Base-by-base conservation (phyloP, 2,113 vertebrate genomes). In the Anguilla rostrata region DNA sequence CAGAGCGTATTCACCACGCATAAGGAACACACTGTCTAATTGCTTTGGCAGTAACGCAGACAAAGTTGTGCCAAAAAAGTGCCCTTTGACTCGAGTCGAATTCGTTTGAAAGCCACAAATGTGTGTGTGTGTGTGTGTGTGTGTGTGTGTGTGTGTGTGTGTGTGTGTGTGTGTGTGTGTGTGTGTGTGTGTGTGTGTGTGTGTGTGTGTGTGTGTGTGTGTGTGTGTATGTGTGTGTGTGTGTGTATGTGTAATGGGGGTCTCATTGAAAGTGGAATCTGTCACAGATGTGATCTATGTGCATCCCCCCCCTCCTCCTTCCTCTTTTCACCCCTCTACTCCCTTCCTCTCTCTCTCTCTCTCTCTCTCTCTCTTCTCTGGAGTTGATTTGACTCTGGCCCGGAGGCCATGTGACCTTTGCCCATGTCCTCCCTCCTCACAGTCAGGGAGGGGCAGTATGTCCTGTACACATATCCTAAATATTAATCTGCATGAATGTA, bases 51-150 rank as follows among this genome's bases (percentile, higher is more conserved):
- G 39, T 20, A 34, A 46, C 7, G 11, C 81, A 9, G n/a, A 75
- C 9, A 5, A 75, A 34, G 66, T 6, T 26, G 14, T 82, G 81
- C 15, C 40, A 53, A n/a, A n/a, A 82, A 82, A 49, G 41, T 41
- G 46, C 40, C n/a, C 41, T 53, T 26, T 29, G 43, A 26, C 43
- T 29, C 5, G 46, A 53, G 81, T 34, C 16, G 26, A 53, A 82
- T 29, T 82, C 9, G 71, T 83, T 80, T 82, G n/a, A n/a, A 39
- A 34, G 39, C 29, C 56, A 41, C 41, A 34, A 53, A n/a, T 15
- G 85, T 60, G 39, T 56, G 20, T 57, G 39, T 86, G 82, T 41
- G 56, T 83, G 84, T 57, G 40, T 78, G 39, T 83, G 46, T 81
- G 11, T 43, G 22, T 22, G n/a, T 39, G 14, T 41, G 39, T 26